Percentiles rank a stretch among this genome's conserved stretches.
Evolutionary conservation across 2,113 vertebrate species (phyloP).

Genomic region (Paradisaea rubra): DNA sequence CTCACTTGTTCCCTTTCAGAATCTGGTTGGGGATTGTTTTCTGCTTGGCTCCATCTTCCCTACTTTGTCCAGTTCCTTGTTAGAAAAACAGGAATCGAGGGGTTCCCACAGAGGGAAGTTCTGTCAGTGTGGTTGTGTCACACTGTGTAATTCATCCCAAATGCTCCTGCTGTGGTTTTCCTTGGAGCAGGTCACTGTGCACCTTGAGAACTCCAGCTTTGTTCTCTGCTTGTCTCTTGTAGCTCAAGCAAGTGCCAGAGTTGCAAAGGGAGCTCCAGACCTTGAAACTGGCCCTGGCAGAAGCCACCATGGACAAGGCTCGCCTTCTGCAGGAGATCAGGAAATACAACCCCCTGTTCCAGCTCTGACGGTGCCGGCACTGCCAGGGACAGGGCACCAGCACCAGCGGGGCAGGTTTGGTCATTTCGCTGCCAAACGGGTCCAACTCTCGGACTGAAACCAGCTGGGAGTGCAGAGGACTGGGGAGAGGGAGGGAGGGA

Average conservation of each 20-base stretch:
- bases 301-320: slow-evolving; percentile 80
- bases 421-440: not conserved
- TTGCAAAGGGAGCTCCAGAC: slow-evolving; percentile 77
- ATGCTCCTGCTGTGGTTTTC: not conserved
- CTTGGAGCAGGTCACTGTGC: not conserved
- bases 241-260: slow-evolving; percentile 63
- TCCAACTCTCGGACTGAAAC: not conserved
- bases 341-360: slow-evolving; percentile 87
- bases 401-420: slow-evolving; percentile 37
- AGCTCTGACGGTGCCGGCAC: slow-evolving; percentile 71
- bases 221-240: not conserved
- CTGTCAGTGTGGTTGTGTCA: not conserved
- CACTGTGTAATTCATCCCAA: not conserved
- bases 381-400: slow-evolving; percentile 45
- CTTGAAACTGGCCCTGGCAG: slow-evolving; percentile 74
- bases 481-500: not conserved
- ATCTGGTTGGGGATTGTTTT: not conserved
- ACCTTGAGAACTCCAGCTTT: not conserved
- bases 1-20: not conserved
- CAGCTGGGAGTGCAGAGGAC: not conserved
- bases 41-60: not conserved
- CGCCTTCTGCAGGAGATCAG: slow-evolving; percentile 86
- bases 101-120: not conserved
- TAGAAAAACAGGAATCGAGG: not conserved
- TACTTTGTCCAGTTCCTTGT: not conserved